Base-by-base conservation (phyloP, 1,140 invertebrate genomes). In the Coelopa frigida region DNA sequence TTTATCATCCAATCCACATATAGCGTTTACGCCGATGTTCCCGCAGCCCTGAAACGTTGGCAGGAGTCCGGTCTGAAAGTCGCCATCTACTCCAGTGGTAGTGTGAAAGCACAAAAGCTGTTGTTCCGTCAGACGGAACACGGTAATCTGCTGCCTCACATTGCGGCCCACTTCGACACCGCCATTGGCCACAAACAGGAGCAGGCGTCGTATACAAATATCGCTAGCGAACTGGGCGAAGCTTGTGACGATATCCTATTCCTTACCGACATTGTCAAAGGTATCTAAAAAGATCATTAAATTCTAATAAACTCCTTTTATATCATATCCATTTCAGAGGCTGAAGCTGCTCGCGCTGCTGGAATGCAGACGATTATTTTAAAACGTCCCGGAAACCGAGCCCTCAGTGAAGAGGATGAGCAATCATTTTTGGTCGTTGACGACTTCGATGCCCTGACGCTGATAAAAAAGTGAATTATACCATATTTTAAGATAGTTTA, bases 11-110 rank as follows among this genome's bases (percentile, higher is more conserved):
- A 23, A 18, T 36, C 42, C 33, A 26, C 47, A 44, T 49, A 23
- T 73, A 94, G 90, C 68, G 75, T 96, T 36, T 96, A 85, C 64
- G 79, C 85, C 18, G 93, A 97, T 72, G 89, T 94, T 2, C 72
- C 77, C 3, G 72, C 73, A 44, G 80, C 83, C 11, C 72, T 97
- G 29, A 74, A 85, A 58, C 67, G 75, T 46, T 89, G 91, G 83
- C 70, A 68, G 12, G 60, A 73, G 0, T 58, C 64, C 17, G 81
- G 79, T 6, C 81, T 82, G 44, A 78, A 80, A 52, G 71, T 96
- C 26, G 92, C 85, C 56, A 81, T 95, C 38, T 98, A 91, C 60
- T 96, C 92, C 1, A 94, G 91, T 41, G 94, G 93, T 35, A 94
- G 88, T 54, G 80, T 92, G 0, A 81, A 87, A 59, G 87, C 91